These are phyloP conservation scores for Scortum barcoo DNA, from an alignment of 2,113 vertebrate genomes.

Conservation along the genomic window DNA sequence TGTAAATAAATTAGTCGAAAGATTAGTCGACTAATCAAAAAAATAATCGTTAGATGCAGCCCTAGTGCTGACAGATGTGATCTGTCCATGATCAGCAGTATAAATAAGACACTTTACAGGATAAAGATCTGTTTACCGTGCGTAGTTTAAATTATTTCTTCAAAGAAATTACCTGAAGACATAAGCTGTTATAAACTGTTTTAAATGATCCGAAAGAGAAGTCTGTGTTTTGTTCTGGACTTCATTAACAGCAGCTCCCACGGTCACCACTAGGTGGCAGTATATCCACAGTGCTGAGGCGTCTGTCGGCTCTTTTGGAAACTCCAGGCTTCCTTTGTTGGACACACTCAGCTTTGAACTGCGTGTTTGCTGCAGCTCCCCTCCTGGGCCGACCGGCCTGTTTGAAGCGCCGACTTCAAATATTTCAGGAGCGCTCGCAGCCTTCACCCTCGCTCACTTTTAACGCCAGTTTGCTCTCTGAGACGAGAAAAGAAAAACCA, in stretches of 20 bases:
- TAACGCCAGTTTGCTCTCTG: conserved; percentile 5
- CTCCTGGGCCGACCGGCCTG: conserved; percentile 1
- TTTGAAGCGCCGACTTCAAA: conserved; percentile 39
- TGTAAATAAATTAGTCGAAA: too few relatives aligned
- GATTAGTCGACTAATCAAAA: too few relatives aligned
- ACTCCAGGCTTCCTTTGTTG: conserved; percentile 11
- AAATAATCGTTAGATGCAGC: too few relatives aligned
- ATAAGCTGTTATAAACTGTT: background rate
- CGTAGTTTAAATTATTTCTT: background rate
- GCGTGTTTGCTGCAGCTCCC: conserved; percentile 20
- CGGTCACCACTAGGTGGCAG: conserved; percentile 56
- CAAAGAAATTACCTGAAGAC: too few relatives aligned
- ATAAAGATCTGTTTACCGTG: too few relatives aligned
- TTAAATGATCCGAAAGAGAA: background rate
- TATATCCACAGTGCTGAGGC: conserved; percentile 5
- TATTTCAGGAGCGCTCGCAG: conserved; percentile 1
- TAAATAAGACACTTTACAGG: too few relatives aligned
- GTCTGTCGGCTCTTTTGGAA: background rate
- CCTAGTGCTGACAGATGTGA: too few relatives aligned
- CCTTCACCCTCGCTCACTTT: background rate
- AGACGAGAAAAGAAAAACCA: background rate
- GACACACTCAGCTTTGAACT: conserved; percentile 17
- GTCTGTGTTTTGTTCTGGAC: background rate
- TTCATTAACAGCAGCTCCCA: background rate
- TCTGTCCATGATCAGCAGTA: too few relatives aligned